phyloP scores from a whole-genome alignment of 2,113 vertebrate genomes.

The Microcebus griseorufus region DNA sequence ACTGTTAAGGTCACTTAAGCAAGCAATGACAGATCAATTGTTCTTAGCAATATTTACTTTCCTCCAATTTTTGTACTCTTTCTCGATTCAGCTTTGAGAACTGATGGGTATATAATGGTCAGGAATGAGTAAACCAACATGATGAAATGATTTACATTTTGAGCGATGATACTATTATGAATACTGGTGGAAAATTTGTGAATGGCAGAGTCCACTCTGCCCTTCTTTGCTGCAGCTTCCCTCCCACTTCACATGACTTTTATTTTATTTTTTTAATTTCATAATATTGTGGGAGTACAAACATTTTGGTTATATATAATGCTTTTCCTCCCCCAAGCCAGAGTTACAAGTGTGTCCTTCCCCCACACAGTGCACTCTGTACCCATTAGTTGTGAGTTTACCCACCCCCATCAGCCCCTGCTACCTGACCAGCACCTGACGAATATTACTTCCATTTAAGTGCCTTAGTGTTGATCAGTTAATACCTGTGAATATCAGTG shows the following conservation, averaged over 20 bases:
- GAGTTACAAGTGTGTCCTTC: too few species aligned
- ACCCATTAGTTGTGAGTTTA: too few species aligned
- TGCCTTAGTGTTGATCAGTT: too few species aligned
- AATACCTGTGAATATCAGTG: too few species aligned
- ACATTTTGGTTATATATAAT: too few species aligned
- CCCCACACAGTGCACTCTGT: too few species aligned
- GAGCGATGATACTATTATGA: not conserved
- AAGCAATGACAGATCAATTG: not conserved
- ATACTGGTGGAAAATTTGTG: not conserved
- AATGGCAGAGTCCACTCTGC: not conserved
- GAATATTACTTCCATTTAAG: too few species aligned
- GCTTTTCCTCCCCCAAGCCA: too few species aligned
- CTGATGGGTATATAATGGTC: not conserved
- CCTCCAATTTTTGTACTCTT: not conserved
- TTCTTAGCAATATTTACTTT: conserved; percentile 1
- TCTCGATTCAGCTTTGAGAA: not conserved
- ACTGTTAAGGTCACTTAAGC: conserved; percentile 37
- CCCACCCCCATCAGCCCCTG: too few species aligned
- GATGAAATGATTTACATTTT: conserved; percentile 42
- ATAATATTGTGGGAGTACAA: too few species aligned
- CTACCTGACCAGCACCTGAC: too few species aligned
- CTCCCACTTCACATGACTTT: not conserved
- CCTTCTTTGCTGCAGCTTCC: not conserved
- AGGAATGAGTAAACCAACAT: not conserved
- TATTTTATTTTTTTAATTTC: not conserved